Evolutionary conservation across 2,113 vertebrate genomes (phyloP), one percentile per base, ranked within the genome.

Genomic region (Oxyruncus cristatus): DNA sequence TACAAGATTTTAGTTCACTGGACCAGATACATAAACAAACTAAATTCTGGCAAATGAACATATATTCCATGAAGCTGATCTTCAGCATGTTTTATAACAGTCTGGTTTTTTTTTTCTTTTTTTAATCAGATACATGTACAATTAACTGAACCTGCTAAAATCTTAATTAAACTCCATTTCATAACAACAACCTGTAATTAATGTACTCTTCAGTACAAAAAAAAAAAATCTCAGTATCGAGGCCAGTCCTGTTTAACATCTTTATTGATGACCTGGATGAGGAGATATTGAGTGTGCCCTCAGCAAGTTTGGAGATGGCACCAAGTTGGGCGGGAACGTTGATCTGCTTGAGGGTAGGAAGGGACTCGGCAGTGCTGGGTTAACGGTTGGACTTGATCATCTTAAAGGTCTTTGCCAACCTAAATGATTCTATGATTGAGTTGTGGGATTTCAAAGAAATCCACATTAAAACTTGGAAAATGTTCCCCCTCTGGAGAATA

Each of bases 361-460:
- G 24, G 17, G 11, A 8, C 3, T 39, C 1, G 0, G 0, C 17
- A 55, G 17, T 35, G 17, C 26, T 47, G 47, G 55, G n/a, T 47
- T 68, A 27, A 41, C 35, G 47, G 39, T 35, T 62, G n/a, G 21
- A 30, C 68, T 41, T 47, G 30, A 47, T 55, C 1, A 1, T 33
- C 41, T 33, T 49, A 17, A 55, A 55, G 71, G 63, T 27, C 41
- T 76, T 76, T 63, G 63, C 55, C 41, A 90, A 23, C 11, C 9
- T 49, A 55, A 62, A 62, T 0, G 32, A 22, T 32, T 90, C 35
- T 3, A 9, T 28, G 22, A 46, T 3, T 24, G 42, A 22, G 42
- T 24, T 7, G 4, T n/a, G 65, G 65, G 61, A 86, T 93, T 91
- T 96, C 81, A 93, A 84, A 93, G 68, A 92, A 74, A 93, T 58